These are phyloP conservation scores for Aethes cnicana DNA, from an alignment of 2,888 invertebrate species.

Conservation along the genomic window DNA sequence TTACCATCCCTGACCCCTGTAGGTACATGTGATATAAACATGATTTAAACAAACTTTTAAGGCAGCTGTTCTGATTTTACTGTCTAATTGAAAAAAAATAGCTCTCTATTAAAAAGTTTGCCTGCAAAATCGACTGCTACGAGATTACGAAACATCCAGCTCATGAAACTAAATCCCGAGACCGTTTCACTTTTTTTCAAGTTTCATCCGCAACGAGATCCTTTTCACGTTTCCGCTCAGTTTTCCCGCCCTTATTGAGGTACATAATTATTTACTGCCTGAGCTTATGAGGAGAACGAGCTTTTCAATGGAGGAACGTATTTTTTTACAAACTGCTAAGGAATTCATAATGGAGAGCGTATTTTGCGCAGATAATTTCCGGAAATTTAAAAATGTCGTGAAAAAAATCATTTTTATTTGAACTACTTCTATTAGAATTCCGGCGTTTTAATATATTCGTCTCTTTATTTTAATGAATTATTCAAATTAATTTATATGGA, in stretches of 20 bases:
- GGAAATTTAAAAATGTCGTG: background rate
- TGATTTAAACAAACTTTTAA: too few species aligned
- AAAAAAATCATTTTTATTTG: too few species aligned
- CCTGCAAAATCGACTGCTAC: too few species aligned
- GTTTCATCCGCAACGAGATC: constrained; percentile 1
- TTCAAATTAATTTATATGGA: too few species aligned
- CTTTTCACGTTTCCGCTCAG: background rate
- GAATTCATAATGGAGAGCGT: background rate
- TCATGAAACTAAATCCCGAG: background rate
- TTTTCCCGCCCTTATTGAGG: constrained; percentile 4
- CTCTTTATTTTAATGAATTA: background rate
- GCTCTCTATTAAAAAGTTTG: too few species aligned
- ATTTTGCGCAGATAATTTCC: background rate
- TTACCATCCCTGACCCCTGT: too few species aligned
- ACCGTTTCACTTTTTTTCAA: background rate
- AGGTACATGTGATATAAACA: too few species aligned
- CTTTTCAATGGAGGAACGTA: constrained; percentile 1
- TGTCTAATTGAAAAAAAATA: too few species aligned
- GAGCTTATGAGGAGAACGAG: constrained; percentile 9
- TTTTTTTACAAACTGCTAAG: constrained; percentile 6
- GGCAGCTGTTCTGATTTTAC: too few species aligned
- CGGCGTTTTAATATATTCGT: background rate
- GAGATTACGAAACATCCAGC: background rate
- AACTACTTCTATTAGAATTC: too few species aligned
- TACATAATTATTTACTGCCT: constrained; percentile 6